phyloP scores from a whole-genome alignment of 2,797 vertebrate species.

The Cyclopterus lumpus region DNA sequence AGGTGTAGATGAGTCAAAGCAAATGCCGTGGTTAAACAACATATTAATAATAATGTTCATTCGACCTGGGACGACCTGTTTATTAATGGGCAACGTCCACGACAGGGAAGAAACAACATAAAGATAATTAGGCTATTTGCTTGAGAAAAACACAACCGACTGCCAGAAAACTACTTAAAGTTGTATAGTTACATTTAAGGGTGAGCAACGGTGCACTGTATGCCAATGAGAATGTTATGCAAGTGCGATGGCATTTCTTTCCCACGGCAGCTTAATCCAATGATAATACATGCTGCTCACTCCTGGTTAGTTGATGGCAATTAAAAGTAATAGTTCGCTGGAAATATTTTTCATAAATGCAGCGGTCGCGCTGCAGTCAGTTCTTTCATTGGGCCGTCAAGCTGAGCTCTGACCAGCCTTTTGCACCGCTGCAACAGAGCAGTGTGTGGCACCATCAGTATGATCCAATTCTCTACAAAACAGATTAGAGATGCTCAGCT shows the following conservation, averaged over 20 bases:
- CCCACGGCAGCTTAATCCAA: constrained; percentile 23
- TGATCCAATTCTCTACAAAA: constrained; percentile 61
- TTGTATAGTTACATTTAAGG: background rate
- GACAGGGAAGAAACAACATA: constrained; percentile 15
- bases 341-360: constrained; percentile 28
- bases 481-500: constrained; percentile 65
- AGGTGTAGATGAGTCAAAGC: constrained; percentile 24
- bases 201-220: background rate
- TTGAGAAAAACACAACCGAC: background rate
- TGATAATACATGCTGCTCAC: constrained; percentile 25
- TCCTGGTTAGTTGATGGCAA: constrained; percentile 16
- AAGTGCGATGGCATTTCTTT: constrained; percentile 14
- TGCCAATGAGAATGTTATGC: constrained; percentile 9
- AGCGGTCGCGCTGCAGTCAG: constrained; percentile 20
- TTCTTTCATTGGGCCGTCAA: constrained; percentile 55
- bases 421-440: constrained; percentile 43
- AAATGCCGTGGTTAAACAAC: constrained; percentile 1
- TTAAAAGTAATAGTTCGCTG: constrained; percentile 35
- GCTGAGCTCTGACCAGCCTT: constrained; percentile 35
- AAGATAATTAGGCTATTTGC: constrained; percentile 25
- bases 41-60: background rate
- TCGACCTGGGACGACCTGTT: background rate
- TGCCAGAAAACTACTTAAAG: constrained; percentile 22
- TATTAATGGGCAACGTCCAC: constrained; percentile 24
- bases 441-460: constrained; percentile 56